Base-by-base conservation (phyloP, 92 coral and sea anemone species). In the Phenganax subtilis region DNA sequence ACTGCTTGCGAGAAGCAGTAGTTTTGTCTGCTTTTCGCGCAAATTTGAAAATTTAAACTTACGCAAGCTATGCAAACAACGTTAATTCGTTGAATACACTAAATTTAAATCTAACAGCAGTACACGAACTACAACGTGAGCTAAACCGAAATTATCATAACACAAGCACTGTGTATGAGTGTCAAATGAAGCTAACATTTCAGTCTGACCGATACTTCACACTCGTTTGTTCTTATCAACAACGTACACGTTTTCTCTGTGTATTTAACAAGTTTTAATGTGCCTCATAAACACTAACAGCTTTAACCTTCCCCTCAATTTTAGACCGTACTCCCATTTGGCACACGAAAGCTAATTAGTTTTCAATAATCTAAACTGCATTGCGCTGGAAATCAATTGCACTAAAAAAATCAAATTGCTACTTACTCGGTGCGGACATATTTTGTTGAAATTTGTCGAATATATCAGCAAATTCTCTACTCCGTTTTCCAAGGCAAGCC, bases 381-480 rank as follows among this genome's bases (percentile, higher is more conserved):
- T 6, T 14, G n/a, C 8, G 27, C n/a, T 15, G 15, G 67, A 7
- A 17, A 7, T 0, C 6, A 61, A 7, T 61, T 61, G 0, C n/a
- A 61, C 7, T 15, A 6, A 9, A 27, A 12, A 20, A 29, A 51
- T 9, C 10, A 66, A 66, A 27, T 12, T 27, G 51, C 7, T 61
- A 61, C 82, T 78, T 78, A 78, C 82, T 78, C 51, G 82, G 82
- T 7, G 82, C 82, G 10, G 82, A 61, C 82, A 78, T 78, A 3
- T 12, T 60, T 56, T 76, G 27, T n/a, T 14, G 8, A 74, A 52
- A n/a, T 29, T 37, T 5, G 47, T 37, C 47, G 52, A 62, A 57
- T 27, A 17, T 55, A 6, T 15, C 10, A 16, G 62, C 28, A n/a
- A 11, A 6, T 56, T 76, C 81, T 58, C 1, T 65, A 57, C 10